Evolutionary conservation across 2,888 invertebrate species (phyloP), one percentile per base, ranked within the genome.

Genomic region (Neria commutata): DNA sequence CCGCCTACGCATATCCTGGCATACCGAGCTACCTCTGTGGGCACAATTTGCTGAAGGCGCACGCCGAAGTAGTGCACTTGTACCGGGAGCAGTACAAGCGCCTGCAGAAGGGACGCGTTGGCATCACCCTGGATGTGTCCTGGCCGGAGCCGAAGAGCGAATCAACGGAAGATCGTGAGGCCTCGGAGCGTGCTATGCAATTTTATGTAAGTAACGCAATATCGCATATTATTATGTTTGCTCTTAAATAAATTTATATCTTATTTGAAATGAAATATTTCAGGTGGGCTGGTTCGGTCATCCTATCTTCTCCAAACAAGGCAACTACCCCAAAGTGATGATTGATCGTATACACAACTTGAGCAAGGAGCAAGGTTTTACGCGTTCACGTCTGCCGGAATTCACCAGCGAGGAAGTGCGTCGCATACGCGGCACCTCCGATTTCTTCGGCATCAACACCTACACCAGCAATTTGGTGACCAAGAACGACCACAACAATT

Each of bases 391-490:
- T 10, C 81, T 91, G 2, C 89, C 90, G 0, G 72, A 71, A 58
- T 88, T 90, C 70, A 87, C 86, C 0, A 40, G 71, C 0, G 83
- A 86, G 21, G 89, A 91, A 81, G 82, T 89, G 8, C 74, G 80
- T 10, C 81, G 83, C 54, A 85, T 91, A 21, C 81, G 78, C 33
- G 87, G 86, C 5, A 86, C 90, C 0, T 83, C 84, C 1, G 92
- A 94, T 74, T 91, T 89, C 78, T 83, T 92, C 52, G 91, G 91
- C 0, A 74, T 92, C 17, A 92, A 92, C 73, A 86, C 89, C 59
- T 93, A 93, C 74, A 88, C 89, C 0, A 84, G 87, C 0, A 83
- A 81, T 63, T 67, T 87, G 68, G 78, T 78, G 0, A 70, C 69
- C 0, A 70, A 76, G 8, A 82, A 82, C 68, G 81, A 80, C 54